Evolutionary conservation across 1,140 invertebrate genomes (phyloP).

Genomic region (Drosophila seguyi): DNA sequence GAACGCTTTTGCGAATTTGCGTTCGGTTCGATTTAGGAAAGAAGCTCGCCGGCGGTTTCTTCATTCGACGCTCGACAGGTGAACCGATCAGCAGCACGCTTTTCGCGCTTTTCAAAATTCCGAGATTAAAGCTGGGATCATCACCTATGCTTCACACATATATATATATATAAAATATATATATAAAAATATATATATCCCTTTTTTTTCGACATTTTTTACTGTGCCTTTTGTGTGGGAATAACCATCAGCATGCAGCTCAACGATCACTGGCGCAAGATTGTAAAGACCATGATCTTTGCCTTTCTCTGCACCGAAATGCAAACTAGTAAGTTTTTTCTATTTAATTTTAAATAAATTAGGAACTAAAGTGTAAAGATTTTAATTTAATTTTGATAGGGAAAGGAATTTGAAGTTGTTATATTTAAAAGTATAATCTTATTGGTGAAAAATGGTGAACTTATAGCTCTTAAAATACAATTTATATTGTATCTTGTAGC

Average conservation of each 20-base stretch:
- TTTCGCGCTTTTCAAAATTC: not conserved
- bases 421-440: not conserved
- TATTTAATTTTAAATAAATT: not conserved
- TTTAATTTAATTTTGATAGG: not conserved
- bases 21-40: constrained; percentile 63
- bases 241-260: constrained; percentile 57
- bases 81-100: constrained; percentile 12
- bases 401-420: not conserved
- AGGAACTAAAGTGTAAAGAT: no score
- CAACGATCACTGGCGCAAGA: constrained; percentile 60
- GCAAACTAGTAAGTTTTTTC: constrained; percentile 72
- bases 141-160: not conserved
- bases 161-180: not conserved
- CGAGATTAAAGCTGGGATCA: constrained; percentile 1
- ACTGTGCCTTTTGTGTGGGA: constrained; percentile 4
- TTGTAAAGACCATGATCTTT: constrained; percentile 75
- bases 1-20: constrained; percentile 76
- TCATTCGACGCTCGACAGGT: constrained; percentile 71
- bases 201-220: constrained; percentile 5
- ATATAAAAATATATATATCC: not conserved
- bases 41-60: constrained; percentile 37
- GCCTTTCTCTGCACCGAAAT: constrained; percentile 81
- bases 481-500: no score
- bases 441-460: not conserved
- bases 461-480: not conserved